phyloP scores from a whole-genome alignment of 2,888 invertebrate species.

The Eupithecia dodoneata region DNA sequence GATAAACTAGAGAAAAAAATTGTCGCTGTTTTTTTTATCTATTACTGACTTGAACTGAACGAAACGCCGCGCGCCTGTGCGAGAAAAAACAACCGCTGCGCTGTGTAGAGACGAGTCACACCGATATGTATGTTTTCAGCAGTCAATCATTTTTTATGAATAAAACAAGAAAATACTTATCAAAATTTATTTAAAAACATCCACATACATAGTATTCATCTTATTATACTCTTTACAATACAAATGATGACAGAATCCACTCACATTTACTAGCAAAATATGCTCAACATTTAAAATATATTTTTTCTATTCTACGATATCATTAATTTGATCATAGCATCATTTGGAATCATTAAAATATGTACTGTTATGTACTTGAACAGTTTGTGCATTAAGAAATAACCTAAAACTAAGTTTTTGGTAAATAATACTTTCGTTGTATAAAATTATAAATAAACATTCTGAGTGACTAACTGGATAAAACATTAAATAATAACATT shows the following conservation, averaged over 20 bases:
- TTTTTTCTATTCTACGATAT: background rate
- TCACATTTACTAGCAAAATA: background rate
- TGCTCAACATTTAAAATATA: background rate
- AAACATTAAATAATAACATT: constrained; percentile 11
- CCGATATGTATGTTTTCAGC: no score
- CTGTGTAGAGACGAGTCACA: no score
- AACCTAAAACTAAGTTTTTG: constrained; percentile 45
- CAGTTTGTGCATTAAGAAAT: constrained; percentile 23
- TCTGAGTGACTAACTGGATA: constrained; percentile 18
- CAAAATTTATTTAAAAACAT: constrained; percentile 39
- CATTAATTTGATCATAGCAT: background rate
- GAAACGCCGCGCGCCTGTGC: no score
- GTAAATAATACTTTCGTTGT: constrained; percentile 54
- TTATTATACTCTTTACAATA: constrained; percentile 48
- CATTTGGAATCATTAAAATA: constrained; percentile 9
- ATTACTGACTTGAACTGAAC: no score
- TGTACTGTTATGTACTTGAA: constrained; percentile 7
- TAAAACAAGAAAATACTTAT: constrained; percentile 9
- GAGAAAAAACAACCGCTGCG: no score
- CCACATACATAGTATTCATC: constrained; percentile 26
- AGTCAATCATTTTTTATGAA: background rate
- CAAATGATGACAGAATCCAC: background rate
- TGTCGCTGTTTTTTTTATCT: no score
- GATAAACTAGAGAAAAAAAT: no score
- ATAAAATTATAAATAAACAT: constrained; percentile 1